A percentile compares a stretch with the other conserved stretches of the same genome.
phyloP scores from a whole-genome alignment of 2,888 invertebrate species.

The Thera britannica region DNA sequence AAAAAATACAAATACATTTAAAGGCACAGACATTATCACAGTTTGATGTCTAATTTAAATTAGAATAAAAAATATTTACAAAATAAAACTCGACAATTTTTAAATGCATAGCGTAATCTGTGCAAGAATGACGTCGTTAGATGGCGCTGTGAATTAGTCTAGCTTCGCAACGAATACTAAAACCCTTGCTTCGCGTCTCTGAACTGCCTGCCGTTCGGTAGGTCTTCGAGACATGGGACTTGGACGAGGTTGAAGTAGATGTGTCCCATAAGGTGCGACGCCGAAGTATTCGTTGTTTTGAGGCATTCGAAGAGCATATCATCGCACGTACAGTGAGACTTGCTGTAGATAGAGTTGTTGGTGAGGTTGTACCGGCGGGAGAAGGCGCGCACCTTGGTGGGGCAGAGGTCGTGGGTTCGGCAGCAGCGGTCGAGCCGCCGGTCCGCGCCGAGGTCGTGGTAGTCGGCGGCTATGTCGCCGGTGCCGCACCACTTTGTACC shows the following conservation, averaged over 20 bases:
- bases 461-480: constrained; percentile 93
- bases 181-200: constrained; percentile 82
- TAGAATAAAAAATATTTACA: constrained; percentile 57
- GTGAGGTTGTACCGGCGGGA: constrained; percentile 91
- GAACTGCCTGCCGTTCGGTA: constrained; percentile 70
- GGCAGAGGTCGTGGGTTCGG: constrained; percentile 95
- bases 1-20: constrained; percentile 61
- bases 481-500: constrained; percentile 97
- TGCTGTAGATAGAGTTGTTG: constrained; percentile 93
- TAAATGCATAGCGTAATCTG: constrained; percentile 56
- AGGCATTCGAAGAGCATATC: constrained; percentile 92
- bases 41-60: constrained; percentile 72
- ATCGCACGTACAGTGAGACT: constrained; percentile 95
- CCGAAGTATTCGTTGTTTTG: constrained; percentile 89
- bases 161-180: constrained; percentile 58
- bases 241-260: constrained; percentile 94
- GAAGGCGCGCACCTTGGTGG: constrained; percentile 90
- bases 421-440: constrained; percentile 92
- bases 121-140: constrained; percentile 58
- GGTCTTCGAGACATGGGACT: constrained; percentile 89
- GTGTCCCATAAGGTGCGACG: constrained; percentile 91
- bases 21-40: constrained; percentile 83
- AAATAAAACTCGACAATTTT: constrained; percentile 44
- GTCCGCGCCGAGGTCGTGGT: constrained; percentile 93
- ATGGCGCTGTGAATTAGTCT: constrained; percentile 64